These are phyloP conservation scores for Penaeus chinensis DNA, from an alignment of 1,140 invertebrate species.

Conservation along the genomic window DNA sequence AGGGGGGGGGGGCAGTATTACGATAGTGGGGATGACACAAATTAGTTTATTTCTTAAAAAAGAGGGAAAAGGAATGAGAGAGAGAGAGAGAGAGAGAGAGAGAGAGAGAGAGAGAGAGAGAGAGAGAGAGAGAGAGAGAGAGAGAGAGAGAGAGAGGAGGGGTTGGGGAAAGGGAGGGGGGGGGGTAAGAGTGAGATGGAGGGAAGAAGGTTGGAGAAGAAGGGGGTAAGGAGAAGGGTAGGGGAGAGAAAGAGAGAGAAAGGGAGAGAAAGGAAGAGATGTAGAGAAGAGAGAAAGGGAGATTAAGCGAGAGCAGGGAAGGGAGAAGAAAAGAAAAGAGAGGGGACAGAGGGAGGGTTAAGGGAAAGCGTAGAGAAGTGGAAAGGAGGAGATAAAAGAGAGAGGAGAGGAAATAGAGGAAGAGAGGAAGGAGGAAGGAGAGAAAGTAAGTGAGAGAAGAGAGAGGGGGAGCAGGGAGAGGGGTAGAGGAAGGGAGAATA, in stretches of 20 bases:
- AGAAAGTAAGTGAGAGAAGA: too few species aligned
- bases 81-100: not conserved
- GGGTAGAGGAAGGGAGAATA: too few species aligned
- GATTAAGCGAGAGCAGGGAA: too few species aligned
- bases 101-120: not conserved
- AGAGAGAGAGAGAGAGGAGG: not conserved
- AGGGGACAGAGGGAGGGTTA: too few species aligned
- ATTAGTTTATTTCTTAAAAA: not conserved
- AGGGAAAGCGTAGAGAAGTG: too few species aligned
- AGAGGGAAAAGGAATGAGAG: not conserved
- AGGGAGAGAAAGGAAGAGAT: not conserved
- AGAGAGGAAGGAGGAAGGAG: too few species aligned
- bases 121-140: not conserved
- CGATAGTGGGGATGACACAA: too few species aligned
- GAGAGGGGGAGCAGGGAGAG: too few species aligned
- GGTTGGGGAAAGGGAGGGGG: not conserved
- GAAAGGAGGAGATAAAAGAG: too few species aligned
- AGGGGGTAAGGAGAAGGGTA: not conserved
- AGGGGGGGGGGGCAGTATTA: not conserved
- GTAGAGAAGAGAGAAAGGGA: not conserved
- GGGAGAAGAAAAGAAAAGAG: too few species aligned
- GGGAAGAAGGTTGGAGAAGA: not conserved
- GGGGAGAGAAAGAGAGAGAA: slow-evolving; percentile 10
- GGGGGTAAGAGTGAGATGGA: not conserved
- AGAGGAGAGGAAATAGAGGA: too few species aligned